Percentiles rank a stretch among this genome's conserved stretches.
Evolutionary conservation across 2,113 vertebrate genomes (phyloP).

Genomic region (Pelecanus crispus): DNA sequence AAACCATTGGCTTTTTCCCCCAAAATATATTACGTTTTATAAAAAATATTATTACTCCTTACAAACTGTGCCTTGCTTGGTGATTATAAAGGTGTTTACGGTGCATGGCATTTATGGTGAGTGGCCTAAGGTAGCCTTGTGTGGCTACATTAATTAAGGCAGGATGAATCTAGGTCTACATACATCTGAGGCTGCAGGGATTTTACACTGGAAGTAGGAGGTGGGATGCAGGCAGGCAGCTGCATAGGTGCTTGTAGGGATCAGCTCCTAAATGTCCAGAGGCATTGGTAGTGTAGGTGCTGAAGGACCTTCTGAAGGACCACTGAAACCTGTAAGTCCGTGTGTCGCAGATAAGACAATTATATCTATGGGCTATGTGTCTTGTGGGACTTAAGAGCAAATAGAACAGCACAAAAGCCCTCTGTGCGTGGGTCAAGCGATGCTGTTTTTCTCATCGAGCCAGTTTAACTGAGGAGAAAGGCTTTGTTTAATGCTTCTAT

Average conservation of each 20-base stretch:
- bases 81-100: neutral
- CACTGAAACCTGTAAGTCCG: neutral
- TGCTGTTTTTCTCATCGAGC: neutral
- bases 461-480: neutral
- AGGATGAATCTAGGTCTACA: neutral
- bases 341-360: neutral
- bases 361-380: accelerated
- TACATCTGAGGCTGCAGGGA: neutral
- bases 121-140: neutral
- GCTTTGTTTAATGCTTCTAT: neutral
- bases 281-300: neutral
- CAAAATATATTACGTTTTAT: neutral
- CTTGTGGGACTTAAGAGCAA: neutral
- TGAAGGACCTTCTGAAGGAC: neutral
- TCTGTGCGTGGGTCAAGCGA: accelerated
- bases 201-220: neutral
- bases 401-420: neutral
- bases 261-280: neutral
- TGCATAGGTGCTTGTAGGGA: neutral
- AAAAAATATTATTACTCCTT: neutral
- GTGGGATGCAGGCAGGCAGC: neutral
- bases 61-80: neutral
- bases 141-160: neutral
- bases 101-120: neutral
- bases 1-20: accelerated